Base-by-base conservation (phyloP, 2,888 invertebrate genomes). In the Druceiella hillmani region DNA sequence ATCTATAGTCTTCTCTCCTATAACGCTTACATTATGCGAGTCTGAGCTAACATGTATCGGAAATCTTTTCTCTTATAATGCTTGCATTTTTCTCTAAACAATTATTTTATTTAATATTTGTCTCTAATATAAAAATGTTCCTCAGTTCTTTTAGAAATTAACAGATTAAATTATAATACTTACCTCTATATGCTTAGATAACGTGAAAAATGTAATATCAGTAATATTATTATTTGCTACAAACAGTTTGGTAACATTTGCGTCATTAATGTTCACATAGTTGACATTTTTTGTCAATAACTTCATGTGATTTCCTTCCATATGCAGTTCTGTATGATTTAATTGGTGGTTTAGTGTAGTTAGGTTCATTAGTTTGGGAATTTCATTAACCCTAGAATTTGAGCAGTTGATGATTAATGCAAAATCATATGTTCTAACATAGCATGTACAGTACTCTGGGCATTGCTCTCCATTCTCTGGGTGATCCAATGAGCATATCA, bases 351-450 rank as follows among this genome's bases (percentile, higher is more conserved):
- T n/a, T n/a, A n/a, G n/a, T n/a, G n/a, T 45, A n/a, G 45, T 41
- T 5, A 58, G 45, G 3, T 46, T 51, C 1, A 72, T 61, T 32
- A 58, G 50, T 3, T 47, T 36, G 1, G 80, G 79, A 1, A 72
- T 51, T 16, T 57, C 46, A 1, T 57, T 67, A 1, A 79, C 51
- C 30, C 67, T 64, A 11, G 54, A 55, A 29, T 63, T 53, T 0
- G 73, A 64, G 50, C 81, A 82, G 52, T 81, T 64, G 1, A 79
- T 56, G 3, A 77, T 52, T 3, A 75, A 53, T 0, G 73, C 59
- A 4, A 50, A 49, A 43, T 76, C 71, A 25, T 51, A 55, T 1
- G 68, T 66, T 27, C 74, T 63, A 10, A 65, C 61, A 37, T 50
- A 55, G 48, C 81, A 81, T 0, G 48, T 47, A 48, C 83, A 83